Conservation (phyloP, 2,113 vertebrate species). For the Macaca mulatta region DNA sequence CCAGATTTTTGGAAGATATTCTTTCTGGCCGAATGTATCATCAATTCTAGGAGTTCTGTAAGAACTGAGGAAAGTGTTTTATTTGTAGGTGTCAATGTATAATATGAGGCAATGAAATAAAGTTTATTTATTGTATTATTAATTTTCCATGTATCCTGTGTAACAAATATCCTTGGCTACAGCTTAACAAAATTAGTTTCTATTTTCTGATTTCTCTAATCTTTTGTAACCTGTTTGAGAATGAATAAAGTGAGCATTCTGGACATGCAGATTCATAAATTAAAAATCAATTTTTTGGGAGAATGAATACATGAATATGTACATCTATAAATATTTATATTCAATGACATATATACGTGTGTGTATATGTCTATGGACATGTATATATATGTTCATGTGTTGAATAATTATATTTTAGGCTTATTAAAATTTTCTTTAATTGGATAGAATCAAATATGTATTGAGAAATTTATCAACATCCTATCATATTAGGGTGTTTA, state of each 20-base stretch:
- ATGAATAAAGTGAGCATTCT: background rate
- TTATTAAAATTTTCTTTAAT: background rate
- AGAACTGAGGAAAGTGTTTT: background rate
- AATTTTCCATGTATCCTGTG: background rate
- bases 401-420: background rate
- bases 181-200: background rate
- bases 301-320: background rate
- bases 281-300: background rate
- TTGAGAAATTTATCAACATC: background rate
- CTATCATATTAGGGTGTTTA: background rate
- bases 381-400: background rate
- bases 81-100: background rate
- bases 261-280: background rate
- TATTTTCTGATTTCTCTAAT: background rate
- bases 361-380: background rate
- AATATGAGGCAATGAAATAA: background rate
- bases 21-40: background rate
- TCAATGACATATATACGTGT: background rate
- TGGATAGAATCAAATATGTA: background rate
- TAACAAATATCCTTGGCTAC: background rate
- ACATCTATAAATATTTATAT: background rate
- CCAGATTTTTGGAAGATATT: background rate
- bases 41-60: background rate
- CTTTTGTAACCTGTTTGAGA: background rate
- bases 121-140: constrained; percentile 10